These are phyloP conservation scores for Donacobius atricapilla DNA, from an alignment of 2,113 vertebrate species.

Conservation along the genomic window DNA sequence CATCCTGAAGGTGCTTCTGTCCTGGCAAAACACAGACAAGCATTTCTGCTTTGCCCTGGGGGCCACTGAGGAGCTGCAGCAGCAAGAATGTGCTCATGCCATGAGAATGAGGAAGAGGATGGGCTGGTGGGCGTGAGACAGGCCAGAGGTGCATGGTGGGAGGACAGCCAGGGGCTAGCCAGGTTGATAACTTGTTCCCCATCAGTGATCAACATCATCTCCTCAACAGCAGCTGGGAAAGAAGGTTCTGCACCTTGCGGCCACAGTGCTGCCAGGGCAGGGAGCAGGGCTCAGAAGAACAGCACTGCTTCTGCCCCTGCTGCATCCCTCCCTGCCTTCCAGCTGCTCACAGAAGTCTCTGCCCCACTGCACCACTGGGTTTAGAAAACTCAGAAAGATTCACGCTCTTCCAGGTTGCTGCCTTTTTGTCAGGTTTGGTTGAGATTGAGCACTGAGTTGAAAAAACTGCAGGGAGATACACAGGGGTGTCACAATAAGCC, in stretches of 20 bases:
- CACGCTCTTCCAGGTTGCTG: background rate
- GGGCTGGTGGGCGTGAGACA: background rate
- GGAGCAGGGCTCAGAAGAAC: background rate
- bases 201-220: background rate
- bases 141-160: accelerated
- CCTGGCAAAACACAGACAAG: background rate
- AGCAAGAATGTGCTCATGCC: accelerated
- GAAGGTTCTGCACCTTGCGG: background rate
- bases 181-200: background rate
- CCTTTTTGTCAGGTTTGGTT: background rate
- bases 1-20: background rate
- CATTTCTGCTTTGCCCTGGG: background rate
- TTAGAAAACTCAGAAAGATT: background rate
- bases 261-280: background rate
- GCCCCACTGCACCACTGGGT: background rate
- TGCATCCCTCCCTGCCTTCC: background rate
- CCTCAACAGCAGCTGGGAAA: background rate
- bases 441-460: background rate
- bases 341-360: background rate
- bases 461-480: background rate
- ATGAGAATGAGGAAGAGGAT: background rate
- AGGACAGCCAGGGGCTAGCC: background rate
- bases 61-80: background rate
- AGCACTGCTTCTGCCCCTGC: background rate
- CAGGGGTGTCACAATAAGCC: background rate